These are phyloP conservation scores for Trachurus trachurus DNA, from an alignment of 2,797 vertebrate species.

Conservation along the genomic window DNA sequence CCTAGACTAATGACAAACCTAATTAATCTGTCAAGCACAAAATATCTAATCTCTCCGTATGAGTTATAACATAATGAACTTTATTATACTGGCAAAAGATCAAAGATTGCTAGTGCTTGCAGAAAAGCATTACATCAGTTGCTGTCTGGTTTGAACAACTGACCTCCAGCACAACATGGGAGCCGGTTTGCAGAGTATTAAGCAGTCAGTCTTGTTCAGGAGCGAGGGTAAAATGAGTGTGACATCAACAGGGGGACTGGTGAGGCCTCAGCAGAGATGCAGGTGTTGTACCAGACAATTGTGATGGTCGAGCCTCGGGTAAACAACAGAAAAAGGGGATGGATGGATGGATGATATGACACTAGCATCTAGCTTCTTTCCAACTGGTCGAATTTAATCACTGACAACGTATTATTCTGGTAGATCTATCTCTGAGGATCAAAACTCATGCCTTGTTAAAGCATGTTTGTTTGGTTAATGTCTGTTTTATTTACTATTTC, in stretches of 20 bases:
- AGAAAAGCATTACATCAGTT: conserved; percentile 4
- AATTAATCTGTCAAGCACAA: conserved; percentile 9
- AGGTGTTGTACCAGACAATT: no score
- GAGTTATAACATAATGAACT: neutral
- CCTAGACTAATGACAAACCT: neutral
- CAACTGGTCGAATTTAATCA: neutral
- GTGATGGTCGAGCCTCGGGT: no score
- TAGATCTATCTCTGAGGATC: neutral
- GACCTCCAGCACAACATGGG: neutral
- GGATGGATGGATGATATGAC: no score
- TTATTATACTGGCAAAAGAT: neutral
- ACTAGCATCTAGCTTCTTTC: no score
- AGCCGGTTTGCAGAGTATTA: neutral
- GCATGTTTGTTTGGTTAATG: conserved; percentile 16
- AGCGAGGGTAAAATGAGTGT: no score
- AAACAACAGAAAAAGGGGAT: no score
- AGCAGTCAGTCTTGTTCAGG: no score
- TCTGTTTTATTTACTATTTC: conserved; percentile 1
- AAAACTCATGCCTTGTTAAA: neutral
- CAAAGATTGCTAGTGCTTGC: neutral
- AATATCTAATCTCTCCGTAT: neutral
- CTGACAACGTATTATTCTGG: neutral
- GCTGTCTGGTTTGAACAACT: neutral
- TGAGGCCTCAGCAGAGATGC: no score
- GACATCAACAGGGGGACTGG: no score